Evolutionary conservation across 1,140 invertebrate genomes (phyloP).

Genomic region (Drosophila melanica): DNA sequence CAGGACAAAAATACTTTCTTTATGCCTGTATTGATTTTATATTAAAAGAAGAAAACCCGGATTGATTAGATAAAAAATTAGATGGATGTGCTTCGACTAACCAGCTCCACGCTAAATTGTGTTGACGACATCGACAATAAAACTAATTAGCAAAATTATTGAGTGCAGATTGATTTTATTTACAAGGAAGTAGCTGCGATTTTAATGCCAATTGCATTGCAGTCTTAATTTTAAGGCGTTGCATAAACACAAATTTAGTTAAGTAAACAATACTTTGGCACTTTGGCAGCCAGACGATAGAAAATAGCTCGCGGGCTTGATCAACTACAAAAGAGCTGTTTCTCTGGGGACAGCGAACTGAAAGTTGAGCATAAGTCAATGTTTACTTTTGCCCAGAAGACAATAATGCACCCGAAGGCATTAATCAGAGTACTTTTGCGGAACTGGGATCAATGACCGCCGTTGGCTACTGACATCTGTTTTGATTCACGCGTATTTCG

Average conservation of each 20-base stretch:
- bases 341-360: conserved; percentile 46
- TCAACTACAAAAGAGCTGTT: conserved; percentile 18
- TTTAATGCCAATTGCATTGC: conserved; percentile 18
- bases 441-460: conserved; percentile 61
- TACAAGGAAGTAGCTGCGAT: neutral
- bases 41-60: too few relatives aligned
- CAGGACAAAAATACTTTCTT: too few relatives aligned
- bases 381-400: conserved; percentile 55
- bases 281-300: conserved; percentile 8
- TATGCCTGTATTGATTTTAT: too few relatives aligned
- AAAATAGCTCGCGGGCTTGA: conserved; percentile 41
- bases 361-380: conserved; percentile 55
- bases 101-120: too few relatives aligned
- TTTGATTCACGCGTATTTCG: conserved; percentile 63
- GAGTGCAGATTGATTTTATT: neutral
- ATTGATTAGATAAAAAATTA: too few relatives aligned
- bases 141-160: neutral
- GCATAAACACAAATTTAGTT: conserved; percentile 53
- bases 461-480: conserved; percentile 60
- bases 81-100: too few relatives aligned
- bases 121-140: too few relatives aligned
- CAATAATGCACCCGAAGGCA: conserved; percentile 38
- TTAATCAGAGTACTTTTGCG: conserved; percentile 62
- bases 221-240: conserved; percentile 46
- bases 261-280: conserved; percentile 50